Percentiles rank a stretch among this genome's conserved stretches.
Conservation (phyloP, 1,140 invertebrate genomes). For the Drosophila sproati region DNA sequence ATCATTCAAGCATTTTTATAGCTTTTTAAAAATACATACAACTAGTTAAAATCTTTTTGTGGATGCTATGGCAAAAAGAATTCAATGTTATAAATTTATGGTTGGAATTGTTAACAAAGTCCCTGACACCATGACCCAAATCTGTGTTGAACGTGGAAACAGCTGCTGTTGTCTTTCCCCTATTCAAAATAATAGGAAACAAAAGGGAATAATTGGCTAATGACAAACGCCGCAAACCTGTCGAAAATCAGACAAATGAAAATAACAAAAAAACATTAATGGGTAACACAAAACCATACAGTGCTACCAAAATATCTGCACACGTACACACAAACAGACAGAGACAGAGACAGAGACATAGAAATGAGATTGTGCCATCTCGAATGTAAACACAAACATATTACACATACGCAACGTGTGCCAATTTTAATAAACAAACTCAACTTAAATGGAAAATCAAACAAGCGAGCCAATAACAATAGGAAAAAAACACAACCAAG, state of each 20-base stretch:
- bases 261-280: slow-evolving; percentile 37
- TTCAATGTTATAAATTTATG: neutral
- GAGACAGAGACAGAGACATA: neutral
- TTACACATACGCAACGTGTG: slow-evolving; percentile 77
- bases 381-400: slow-evolving; percentile 63
- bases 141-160: slow-evolving; percentile 23
- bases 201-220: slow-evolving; percentile 56
- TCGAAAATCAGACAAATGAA: slow-evolving; percentile 69
- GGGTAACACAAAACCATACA: slow-evolving; percentile 70
- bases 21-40: neutral
- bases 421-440: slow-evolving; percentile 81
- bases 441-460: slow-evolving; percentile 79
- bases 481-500: slow-evolving; percentile 16
- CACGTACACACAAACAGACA: slow-evolving; percentile 15
- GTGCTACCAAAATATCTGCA: slow-evolving; percentile 49
- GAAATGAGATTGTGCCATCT: slow-evolving; percentile 4
- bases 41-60: neutral
- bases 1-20: neutral
- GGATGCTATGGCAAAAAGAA: no score
- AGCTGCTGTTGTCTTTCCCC: slow-evolving; percentile 12
- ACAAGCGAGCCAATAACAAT: slow-evolving; percentile 56
- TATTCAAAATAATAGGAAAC: slow-evolving; percentile 20
- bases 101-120: slow-evolving; percentile 35
- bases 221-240: slow-evolving; percentile 55
- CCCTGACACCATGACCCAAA: slow-evolving; percentile 34